Evolutionary conservation across 2,888 invertebrate species (phyloP).

Genomic region (Aspidiotus destructor): DNA sequence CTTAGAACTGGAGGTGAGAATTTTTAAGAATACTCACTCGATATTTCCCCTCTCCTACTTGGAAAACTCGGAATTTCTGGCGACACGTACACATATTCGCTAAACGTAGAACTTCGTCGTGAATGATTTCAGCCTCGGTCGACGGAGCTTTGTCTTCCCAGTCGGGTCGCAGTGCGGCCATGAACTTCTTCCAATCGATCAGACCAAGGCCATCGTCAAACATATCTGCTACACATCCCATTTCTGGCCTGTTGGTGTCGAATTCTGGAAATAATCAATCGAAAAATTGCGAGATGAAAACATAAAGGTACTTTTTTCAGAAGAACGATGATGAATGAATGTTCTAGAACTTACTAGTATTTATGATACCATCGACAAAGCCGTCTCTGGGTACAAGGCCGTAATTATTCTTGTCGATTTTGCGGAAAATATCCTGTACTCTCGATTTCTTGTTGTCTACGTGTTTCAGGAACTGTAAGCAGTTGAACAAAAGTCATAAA

Average conservation of each 20-base stretch:
- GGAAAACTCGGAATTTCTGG: constrained; percentile 96
- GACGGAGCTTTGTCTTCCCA: constrained; percentile 82
- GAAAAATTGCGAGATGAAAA: background rate
- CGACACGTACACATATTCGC: constrained; percentile 96
- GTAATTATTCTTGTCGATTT: constrained; percentile 97
- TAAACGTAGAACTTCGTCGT: constrained; percentile 93
- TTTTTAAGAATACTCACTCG: constrained; percentile 59
- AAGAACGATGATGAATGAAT: too few species aligned
- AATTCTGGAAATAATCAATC: constrained; percentile 61
- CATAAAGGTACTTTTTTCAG: background rate
- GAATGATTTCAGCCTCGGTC: constrained; percentile 87
- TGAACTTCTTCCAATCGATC: constrained; percentile 98
- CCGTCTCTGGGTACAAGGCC: constrained; percentile 90
- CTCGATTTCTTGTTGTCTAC: constrained; percentile 99
- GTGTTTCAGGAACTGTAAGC: constrained; percentile 80
- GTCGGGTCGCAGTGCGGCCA: constrained; percentile 89
- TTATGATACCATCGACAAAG: constrained; percentile 96
- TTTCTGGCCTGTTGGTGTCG: constrained; percentile 92
- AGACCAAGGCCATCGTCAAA: constrained; percentile 93
- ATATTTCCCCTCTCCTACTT: constrained; percentile 99
- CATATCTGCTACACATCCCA: constrained; percentile 96
- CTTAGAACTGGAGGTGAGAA: background rate
- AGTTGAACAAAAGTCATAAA: background rate
- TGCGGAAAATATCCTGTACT: constrained; percentile 94
- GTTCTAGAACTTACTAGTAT: constrained; percentile 64